Base-by-base conservation (phyloP, 2,888 invertebrate genomes). In the Netelia virgata region DNA sequence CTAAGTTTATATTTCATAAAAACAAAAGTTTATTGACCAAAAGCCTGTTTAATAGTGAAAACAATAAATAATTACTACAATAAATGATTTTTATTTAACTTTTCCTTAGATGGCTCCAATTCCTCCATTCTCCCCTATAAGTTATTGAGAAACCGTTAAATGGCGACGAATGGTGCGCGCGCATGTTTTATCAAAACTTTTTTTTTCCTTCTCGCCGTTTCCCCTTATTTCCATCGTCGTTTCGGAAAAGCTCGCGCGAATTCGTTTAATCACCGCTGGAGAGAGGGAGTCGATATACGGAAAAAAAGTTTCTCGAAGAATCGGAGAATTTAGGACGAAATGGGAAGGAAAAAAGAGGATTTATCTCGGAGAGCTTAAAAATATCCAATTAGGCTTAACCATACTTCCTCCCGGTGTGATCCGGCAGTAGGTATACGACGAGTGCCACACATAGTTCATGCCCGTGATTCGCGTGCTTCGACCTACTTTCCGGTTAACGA, bases 311-410 rank as follows among this genome's bases (percentile, higher is more conserved):
- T 61, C 61, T 63, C 69, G 61, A 69, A 63, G 28, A 77, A 77
- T 59, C 55, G 47, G 50, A 55, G 57, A 64, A 47, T 55, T 47
- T 28, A 36, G 55, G 64, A 9, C 36, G n/a, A 41, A 72, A 10
- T 64, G 14, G 57, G 50, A 50, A 18, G 11, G 55, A 69, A 69
- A 64, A 68, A 53, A 63, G 59, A 47, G 74, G 28, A 69, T 47
- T 74, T 63, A 57, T 61, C n/a, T 59, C 36, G 41, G 43, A 78
- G 79, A 79, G 75, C 70, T 83, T 76, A 83, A 85, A 84, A 84
- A 86, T 83, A 79, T 84, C 83, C 80, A 87, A 88, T 87, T 86
- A 86, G 84, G 83, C 61, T 87, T 80, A 86, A 83, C 83, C 83
- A 28, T 78, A 68, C 82, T 64, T 61, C 16, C 43, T 57, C 9